Conservation (phyloP, 2,113 vertebrate genomes). For the Eonycteris spelaea region DNA sequence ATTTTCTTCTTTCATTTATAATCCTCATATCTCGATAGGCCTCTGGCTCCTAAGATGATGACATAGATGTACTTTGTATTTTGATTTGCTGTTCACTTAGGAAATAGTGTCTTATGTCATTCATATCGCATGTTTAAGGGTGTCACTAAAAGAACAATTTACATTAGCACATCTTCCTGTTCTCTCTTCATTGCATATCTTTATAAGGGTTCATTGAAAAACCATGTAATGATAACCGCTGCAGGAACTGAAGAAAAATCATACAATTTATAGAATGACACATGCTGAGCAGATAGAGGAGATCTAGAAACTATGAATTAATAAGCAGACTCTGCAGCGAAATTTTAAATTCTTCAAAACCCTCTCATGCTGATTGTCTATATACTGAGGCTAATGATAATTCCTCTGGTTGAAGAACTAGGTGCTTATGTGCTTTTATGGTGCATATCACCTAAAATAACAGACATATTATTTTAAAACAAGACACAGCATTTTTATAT, state of each 20-base stretch:
- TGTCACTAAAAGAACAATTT: conserved; percentile 15
- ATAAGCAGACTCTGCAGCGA: background rate
- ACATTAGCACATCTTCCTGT: background rate
- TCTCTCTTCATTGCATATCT: background rate
- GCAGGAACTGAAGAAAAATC: background rate
- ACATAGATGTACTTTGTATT: background rate
- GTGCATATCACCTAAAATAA: background rate
- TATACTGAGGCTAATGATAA: background rate
- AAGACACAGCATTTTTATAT: conserved; percentile 26
- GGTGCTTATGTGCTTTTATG: conserved; percentile 2
- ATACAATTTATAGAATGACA: background rate
- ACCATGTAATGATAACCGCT: background rate
- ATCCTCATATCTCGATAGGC: background rate
- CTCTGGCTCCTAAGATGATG: background rate
- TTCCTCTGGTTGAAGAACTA: background rate
- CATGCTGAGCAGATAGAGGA: background rate
- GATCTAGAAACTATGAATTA: background rate
- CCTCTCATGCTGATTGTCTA: background rate
- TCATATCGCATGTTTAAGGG: accelerated
- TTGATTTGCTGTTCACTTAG: background rate
- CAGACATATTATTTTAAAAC: conserved; percentile 12
- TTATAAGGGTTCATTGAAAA: background rate
- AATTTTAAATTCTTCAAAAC: background rate
- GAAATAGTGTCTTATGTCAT: background rate
- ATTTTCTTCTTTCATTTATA: background rate